These are phyloP conservation scores for Rhynchotus rufescens DNA, from an alignment of 2,797 vertebrate species.

Conservation along the genomic window DNA sequence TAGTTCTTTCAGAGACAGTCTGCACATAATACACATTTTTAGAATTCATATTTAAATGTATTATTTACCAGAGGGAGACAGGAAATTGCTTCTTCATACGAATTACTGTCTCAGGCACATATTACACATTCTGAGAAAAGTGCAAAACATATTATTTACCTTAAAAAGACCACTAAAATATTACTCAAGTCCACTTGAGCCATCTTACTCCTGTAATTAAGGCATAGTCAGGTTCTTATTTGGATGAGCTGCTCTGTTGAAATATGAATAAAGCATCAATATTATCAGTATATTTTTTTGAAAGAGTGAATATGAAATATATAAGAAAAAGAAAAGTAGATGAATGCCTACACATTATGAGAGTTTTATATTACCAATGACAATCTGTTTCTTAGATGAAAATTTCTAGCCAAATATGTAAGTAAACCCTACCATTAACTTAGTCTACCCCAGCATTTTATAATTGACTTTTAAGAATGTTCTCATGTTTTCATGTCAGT, in stretches of 20 bases:
- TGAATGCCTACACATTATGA: not conserved
- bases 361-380: not conserved
- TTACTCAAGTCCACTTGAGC: not conserved
- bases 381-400: not conserved
- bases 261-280: not conserved
- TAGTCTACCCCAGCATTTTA: not conserved
- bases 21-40: not conserved
- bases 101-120: not conserved
- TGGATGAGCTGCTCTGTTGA: not conserved
- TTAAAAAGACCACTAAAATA: not conserved
- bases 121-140: not conserved
- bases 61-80: not conserved
- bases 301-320: not conserved
- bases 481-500: not conserved
- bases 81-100: conserved; percentile 18
- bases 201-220: not conserved
- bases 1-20: not conserved
- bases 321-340: not conserved
- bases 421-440: not conserved
- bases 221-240: not conserved
- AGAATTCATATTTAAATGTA: conserved; percentile 2
- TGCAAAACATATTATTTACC: not conserved
- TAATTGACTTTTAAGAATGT: not conserved
- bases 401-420: not conserved
- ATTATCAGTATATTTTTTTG: not conserved